Conservation (phyloP, 35 echinoderm and acorn worm genomes). For the Apostichopus californicus region DNA sequence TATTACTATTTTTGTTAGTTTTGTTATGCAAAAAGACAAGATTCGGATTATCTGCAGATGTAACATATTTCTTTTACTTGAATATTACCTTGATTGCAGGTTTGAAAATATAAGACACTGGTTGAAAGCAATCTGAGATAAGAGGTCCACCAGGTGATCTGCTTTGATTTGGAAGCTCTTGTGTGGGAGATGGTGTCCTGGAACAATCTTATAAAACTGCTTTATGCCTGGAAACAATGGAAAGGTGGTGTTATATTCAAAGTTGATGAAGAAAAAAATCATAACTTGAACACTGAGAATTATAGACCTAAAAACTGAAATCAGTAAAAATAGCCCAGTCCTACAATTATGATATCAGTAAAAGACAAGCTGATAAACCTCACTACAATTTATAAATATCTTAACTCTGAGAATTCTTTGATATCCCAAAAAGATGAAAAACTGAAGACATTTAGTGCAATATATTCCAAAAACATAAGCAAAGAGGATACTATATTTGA, state of each 20-base stretch:
- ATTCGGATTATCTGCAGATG: too few species aligned
- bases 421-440: too few species aligned
- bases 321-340: neutral
- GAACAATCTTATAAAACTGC: conserved; percentile 89
- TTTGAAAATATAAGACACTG: conserved; percentile 98
- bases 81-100: conserved; percentile 78
- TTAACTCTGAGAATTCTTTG: too few species aligned
- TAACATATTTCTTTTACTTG: too few species aligned
- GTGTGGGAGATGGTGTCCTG: conserved; percentile 71
- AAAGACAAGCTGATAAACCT: too few species aligned
- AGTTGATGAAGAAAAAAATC: neutral
- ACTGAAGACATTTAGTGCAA: too few species aligned
- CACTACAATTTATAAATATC: too few species aligned
- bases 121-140: conserved; percentile 88
- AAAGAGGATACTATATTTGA: too few species aligned
- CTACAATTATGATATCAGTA: too few species aligned
- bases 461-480: too few species aligned
- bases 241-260: neutral
- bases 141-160: conserved; percentile 66
- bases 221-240: conserved; percentile 74
- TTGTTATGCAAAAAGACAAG: too few species aligned
- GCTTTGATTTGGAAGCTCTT: conserved; percentile 96
- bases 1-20: too few species aligned
- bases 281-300: neutral
- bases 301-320: neutral